Evolutionary conservation across 2,113 vertebrate genomes (phyloP).

Genomic region (Pitta sordida): DNA sequence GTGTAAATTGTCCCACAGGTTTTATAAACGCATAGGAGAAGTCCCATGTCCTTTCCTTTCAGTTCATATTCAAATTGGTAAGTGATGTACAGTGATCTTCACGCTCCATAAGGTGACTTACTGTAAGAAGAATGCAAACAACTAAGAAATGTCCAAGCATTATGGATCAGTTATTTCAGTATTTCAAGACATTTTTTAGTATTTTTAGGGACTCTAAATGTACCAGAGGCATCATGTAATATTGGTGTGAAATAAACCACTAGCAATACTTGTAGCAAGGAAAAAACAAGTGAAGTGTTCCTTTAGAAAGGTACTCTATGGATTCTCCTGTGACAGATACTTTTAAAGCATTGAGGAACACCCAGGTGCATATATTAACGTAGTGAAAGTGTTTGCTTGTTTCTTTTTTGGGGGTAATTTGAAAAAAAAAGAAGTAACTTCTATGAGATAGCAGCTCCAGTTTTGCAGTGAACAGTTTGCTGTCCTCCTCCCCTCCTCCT

Average conservation of each 20-base stretch:
- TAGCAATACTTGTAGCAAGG: neutral
- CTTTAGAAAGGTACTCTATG: neutral
- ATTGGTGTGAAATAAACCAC: neutral
- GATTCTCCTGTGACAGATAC: neutral
- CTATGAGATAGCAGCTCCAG: neutral
- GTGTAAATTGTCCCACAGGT: constrained; percentile 60
- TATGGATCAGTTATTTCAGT: neutral
- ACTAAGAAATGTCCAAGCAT: neutral
- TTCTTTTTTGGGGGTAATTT: neutral
- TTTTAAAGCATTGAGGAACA: neutral
- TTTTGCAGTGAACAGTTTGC: neutral
- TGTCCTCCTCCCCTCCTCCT: neutral
- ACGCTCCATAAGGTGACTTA: neutral
- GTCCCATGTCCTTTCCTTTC: constrained; percentile 56
- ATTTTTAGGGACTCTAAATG: neutral
- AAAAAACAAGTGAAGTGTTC: neutral
- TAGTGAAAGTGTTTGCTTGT: neutral
- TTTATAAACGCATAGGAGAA: constrained; percentile 54
- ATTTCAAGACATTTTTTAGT: neutral
- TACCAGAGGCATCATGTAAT: neutral
- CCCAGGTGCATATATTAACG: neutral
- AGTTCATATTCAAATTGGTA: constrained; percentile 47
- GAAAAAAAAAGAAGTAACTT: neutral
- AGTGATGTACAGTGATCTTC: constrained; percentile 47
- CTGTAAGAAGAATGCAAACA: constrained; percentile 18